Conservation (phyloP, 2,888 invertebrate species). For the Sinelater perroti region DNA sequence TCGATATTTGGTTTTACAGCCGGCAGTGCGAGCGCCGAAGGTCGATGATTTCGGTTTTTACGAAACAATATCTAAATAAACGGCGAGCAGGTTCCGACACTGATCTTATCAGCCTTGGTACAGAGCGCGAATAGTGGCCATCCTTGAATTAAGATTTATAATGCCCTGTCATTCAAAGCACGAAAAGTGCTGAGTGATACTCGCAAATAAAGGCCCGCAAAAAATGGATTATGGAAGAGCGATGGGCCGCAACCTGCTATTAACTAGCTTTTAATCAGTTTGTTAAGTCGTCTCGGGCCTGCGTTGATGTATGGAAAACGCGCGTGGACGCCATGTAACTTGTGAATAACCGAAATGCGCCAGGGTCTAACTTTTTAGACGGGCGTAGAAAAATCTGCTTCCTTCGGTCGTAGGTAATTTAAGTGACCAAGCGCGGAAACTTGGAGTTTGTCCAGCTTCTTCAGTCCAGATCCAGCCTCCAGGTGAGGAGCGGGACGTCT, state of each 20-base stretch:
- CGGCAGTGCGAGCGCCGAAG: too few relatives aligned
- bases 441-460: neutral
- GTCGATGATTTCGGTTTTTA: slow-evolving; percentile 34
- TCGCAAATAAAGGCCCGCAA: slow-evolving; percentile 15
- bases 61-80: slow-evolving; percentile 36
- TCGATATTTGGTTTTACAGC: too few relatives aligned
- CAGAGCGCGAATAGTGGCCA: slow-evolving; percentile 33
- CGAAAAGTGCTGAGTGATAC: slow-evolving; percentile 26
- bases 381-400: slow-evolving; percentile 7
- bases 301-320: too few relatives aligned
- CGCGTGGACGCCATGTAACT: too few relatives aligned
- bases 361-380: slow-evolving; percentile 5
- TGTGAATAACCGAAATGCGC: too few relatives aligned
- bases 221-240: slow-evolving; percentile 23
- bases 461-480: neutral
- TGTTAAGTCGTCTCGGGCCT: too few relatives aligned
- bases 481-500: slow-evolving; percentile 15
- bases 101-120: slow-evolving; percentile 35
- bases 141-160: slow-evolving; percentile 37
- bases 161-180: slow-evolving; percentile 28
- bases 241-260: slow-evolving; percentile 3
- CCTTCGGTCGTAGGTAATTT: slow-evolving; percentile 20
- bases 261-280: too few relatives aligned
- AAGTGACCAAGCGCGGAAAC: neutral
- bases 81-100: slow-evolving; percentile 34